These are phyloP conservation scores for Petromus typicus DNA, from an alignment of 2,113 vertebrate genomes.

Conservation along the genomic window DNA sequence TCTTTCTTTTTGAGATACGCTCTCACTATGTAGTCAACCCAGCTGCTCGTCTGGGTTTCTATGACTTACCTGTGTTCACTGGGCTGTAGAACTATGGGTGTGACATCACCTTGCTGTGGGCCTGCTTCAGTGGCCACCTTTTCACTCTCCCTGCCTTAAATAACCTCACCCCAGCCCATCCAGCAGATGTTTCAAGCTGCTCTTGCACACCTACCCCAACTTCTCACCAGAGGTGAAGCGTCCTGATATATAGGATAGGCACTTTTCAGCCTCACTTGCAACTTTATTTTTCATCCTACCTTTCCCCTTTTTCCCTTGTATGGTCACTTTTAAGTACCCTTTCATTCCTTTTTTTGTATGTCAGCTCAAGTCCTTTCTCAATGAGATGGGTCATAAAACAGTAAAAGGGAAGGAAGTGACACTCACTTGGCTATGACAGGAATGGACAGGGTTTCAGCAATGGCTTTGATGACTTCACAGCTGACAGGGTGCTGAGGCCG, in stretches of 20 bases:
- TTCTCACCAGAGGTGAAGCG: background rate
- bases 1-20: no score
- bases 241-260: background rate
- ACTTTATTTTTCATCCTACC: background rate
- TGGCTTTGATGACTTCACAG: slow-evolving; percentile 94
- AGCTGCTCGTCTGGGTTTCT: background rate
- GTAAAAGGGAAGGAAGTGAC: background rate
- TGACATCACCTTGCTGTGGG: background rate
- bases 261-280: background rate
- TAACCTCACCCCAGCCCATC: background rate
- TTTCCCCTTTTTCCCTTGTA: background rate
- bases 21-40: background rate
- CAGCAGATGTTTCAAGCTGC: background rate
- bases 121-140: background rate
- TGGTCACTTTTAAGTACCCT: background rate
- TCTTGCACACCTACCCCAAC: background rate
- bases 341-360: background rate
- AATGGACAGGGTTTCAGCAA: slow-evolving; percentile 91
- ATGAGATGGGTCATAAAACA: background rate
- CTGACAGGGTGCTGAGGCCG: slow-evolving; percentile 95
- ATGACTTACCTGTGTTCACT: background rate
- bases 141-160: background rate
- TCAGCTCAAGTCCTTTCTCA: slow-evolving; percentile 9
- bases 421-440: slow-evolving; percentile 98
- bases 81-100: background rate